Base-by-base conservation (phyloP, 2,797 vertebrate genomes). In the Pseudotriccus pelzelni region DNA sequence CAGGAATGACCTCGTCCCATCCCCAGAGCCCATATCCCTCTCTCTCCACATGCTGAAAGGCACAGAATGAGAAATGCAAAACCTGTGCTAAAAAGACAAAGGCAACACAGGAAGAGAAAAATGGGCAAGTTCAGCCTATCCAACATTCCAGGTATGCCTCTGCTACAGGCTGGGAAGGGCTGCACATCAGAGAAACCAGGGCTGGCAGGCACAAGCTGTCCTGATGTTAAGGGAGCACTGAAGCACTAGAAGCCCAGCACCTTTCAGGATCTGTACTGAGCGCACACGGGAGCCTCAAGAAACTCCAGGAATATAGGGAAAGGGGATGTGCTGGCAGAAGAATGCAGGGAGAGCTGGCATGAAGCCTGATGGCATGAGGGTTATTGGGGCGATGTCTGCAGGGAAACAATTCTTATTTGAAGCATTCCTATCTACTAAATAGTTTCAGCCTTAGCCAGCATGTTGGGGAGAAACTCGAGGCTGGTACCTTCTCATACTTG, bases 401-500 rank as follows among this genome's bases (percentile, higher is more conserved):
- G 32, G 28, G 49, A 63, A 18, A 44, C 34, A 52, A 11, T 8
- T 56, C 79, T 44, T 72, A 52, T 56, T 43, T 10, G 3, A 59
- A 18, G 22, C 32, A 73, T 56, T 79, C 34, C 53, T 87, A 43
- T 21, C 3, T 20, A 70, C 23, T 28, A 53, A 60, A 64, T 6
- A 84, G 76, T 32, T 72, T 30, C 62, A 81, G 73, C 36, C 39
- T 60, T 59, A 83, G 47, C 7, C 24, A 79, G 60, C 30, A 18
- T 0, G 22, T 3, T 2, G 0, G 58, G 60, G 50, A 87, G 67
- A 83, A 21, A 50, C 50, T 75, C 0, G 50, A 52, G 28, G 50
- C 50, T 52, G 50, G 83, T 96, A 99, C 99, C 98, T 98, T 98
- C 92, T 98, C 98, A 98, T 99, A 99, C 94, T 98, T 99, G 84